phyloP scores from a whole-genome alignment of 2,113 vertebrate species.

The Apodemus speciosus region DNA sequence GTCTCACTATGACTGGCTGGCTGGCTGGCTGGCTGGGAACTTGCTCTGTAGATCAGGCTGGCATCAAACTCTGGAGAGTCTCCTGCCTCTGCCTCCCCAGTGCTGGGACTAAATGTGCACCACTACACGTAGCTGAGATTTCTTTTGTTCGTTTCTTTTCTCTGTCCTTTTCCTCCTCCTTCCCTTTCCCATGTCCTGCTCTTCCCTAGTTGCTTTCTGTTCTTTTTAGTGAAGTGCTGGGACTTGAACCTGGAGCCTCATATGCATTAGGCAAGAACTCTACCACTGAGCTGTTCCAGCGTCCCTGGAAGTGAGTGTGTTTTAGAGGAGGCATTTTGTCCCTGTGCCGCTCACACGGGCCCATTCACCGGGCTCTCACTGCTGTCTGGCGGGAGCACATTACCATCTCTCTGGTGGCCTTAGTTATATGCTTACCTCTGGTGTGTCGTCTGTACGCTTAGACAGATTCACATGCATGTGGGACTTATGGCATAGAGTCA shows the following conservation, averaged over 20 bases:
- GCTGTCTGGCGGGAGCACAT: background rate
- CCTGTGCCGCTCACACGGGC: background rate
- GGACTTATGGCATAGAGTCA: background rate
- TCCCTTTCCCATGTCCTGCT: background rate
- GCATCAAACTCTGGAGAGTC: background rate
- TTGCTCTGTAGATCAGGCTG: background rate
- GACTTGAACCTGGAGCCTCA: background rate
- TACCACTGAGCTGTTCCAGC: background rate
- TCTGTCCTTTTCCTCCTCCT: background rate
- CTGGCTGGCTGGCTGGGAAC: background rate
- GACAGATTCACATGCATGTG: background rate
- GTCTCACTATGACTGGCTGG: background rate
- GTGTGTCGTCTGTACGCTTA: background rate
- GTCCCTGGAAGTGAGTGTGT: background rate
- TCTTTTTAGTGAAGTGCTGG: background rate
- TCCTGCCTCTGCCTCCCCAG: background rate
- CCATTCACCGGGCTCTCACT: background rate
- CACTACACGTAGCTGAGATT: background rate
- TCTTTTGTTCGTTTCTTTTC: background rate
- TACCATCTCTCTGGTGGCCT: background rate
- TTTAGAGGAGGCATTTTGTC: background rate
- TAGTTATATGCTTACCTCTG: background rate
- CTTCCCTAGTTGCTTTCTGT: background rate
- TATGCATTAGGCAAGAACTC: background rate
- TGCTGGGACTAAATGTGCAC: background rate